These are phyloP conservation scores for Lycophotia porphyrea DNA, from an alignment of 2,888 invertebrate genomes.

Conservation along the genomic window DNA sequence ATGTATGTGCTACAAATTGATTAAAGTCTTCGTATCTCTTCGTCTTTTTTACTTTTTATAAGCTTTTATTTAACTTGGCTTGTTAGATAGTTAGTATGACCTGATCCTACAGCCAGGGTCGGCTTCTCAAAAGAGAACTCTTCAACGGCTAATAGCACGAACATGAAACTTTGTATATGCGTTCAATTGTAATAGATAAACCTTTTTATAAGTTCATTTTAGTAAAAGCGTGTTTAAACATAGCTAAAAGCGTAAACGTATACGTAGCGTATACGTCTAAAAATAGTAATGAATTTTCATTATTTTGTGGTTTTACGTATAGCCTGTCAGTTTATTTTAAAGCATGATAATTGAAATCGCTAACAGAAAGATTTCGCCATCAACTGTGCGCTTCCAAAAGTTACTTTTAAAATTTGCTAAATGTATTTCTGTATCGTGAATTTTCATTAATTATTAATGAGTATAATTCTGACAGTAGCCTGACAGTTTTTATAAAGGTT, in stretches of 20 bases:
- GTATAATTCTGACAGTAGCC: too few species aligned
- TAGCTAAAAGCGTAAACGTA: too few species aligned
- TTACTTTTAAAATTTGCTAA: neutral
- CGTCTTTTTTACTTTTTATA: conserved; percentile 4
- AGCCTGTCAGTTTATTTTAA: neutral
- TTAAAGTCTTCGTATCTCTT: neutral
- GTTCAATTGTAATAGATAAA: neutral
- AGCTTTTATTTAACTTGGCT: neutral
- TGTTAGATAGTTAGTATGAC: too few species aligned
- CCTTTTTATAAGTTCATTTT: neutral
- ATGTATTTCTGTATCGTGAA: neutral
- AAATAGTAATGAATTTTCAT: neutral
- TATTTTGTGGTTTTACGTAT: neutral
- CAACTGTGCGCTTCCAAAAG: neutral
- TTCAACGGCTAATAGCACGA: neutral
- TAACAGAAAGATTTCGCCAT: neutral
- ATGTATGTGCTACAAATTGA: neutral
- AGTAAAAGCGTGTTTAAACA: neutral
- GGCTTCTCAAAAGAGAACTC: neutral
- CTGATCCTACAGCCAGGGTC: neutral
- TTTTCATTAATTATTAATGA: neutral
- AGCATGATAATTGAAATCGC: neutral
- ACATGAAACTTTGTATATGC: neutral
- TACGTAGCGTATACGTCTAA: neutral
- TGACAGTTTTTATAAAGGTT: neutral